Evolutionary conservation across 2,888 invertebrate genomes (phyloP).

Genomic region (Disparrhopalites patrizii): DNA sequence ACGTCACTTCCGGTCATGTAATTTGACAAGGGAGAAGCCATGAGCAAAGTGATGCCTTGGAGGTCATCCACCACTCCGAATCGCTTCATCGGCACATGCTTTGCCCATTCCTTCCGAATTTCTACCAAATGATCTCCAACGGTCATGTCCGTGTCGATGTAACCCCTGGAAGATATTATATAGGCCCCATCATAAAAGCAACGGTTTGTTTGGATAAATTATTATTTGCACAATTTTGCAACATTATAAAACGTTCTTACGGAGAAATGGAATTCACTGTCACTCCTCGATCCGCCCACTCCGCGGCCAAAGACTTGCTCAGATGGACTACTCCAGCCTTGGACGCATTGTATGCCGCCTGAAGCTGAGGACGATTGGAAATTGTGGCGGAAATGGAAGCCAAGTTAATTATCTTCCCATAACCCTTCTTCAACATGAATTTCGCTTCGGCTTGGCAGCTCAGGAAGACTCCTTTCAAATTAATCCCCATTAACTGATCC

Average conservation of each 20-base stretch:
- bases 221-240: too few species aligned
- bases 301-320: constrained; percentile 42
- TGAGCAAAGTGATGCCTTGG: constrained; percentile 36
- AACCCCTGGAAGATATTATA: constrained; percentile 35
- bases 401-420: constrained; percentile 15
- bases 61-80: constrained; percentile 39
- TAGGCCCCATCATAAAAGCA: too few species aligned
- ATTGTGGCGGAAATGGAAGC: constrained; percentile 40
- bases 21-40: constrained; percentile 37
- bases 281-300: constrained; percentile 42
- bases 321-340: constrained; percentile 42
- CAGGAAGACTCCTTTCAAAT: constrained; percentile 40
- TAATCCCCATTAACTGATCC: constrained; percentile 35
- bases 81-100: constrained; percentile 35
- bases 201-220: too few species aligned
- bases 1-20: constrained; percentile 42
- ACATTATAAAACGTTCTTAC: too few species aligned
- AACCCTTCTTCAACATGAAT: constrained; percentile 41
- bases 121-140: too few species aligned
- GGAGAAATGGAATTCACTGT: constrained; percentile 45
- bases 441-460: constrained; percentile 44
- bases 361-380: constrained; percentile 35
- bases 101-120: constrained; percentile 32
- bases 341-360: constrained; percentile 24
- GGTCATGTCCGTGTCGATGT: constrained; percentile 41